Evolutionary conservation across 2,888 invertebrate genomes (phyloP).

Genomic region (Metellina segmentata): DNA sequence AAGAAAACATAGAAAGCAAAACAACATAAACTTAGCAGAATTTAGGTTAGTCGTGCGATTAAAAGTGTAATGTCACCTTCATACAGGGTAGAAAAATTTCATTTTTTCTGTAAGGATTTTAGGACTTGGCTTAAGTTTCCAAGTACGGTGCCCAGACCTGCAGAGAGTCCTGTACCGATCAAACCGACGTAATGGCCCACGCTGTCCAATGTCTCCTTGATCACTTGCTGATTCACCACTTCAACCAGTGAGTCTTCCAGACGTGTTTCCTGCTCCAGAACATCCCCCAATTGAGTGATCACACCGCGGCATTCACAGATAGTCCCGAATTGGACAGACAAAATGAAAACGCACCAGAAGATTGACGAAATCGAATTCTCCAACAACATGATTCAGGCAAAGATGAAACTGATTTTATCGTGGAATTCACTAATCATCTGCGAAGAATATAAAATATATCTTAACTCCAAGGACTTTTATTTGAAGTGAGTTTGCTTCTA

Average conservation of each 20-base stretch:
- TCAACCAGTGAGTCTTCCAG: conserved; percentile 68
- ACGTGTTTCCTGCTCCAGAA: conserved; percentile 61
- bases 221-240: conserved; percentile 70
- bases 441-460: too few species aligned
- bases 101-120: conserved; percentile 56
- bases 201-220: conserved; percentile 71
- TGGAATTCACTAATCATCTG: too few species aligned
- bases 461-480: too few species aligned
- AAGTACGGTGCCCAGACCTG: conserved; percentile 69
- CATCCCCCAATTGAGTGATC: conserved; percentile 51
- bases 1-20: too few species aligned
- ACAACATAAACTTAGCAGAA: too few species aligned
- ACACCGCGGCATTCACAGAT: conserved; percentile 14
- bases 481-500: too few species aligned
- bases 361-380: too few species aligned
- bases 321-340: background rate
- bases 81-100: conserved; percentile 4
- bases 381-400: too few species aligned
- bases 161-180: conserved; percentile 63
- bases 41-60: too few species aligned
- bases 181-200: conserved; percentile 64
- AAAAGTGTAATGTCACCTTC: background rate
- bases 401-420: too few species aligned
- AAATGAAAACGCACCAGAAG: too few species aligned
- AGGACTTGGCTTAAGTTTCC: conserved; percentile 66